phyloP scores from a whole-genome alignment of 1,140 invertebrate genomes.

The Centruroides vittatus region DNA sequence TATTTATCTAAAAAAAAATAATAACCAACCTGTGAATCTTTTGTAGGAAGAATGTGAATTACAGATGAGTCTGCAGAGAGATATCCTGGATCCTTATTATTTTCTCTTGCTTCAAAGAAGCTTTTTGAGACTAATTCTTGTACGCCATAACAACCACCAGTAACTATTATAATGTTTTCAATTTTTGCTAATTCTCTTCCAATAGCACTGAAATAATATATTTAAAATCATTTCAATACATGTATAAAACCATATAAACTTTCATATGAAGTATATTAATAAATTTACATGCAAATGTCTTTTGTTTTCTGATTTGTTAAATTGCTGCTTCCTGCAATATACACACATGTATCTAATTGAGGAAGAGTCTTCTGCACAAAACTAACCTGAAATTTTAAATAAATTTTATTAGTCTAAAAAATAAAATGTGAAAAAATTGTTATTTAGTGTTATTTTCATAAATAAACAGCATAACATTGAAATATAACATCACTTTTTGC shows the following conservation, averaged over 20 bases:
- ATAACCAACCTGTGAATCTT: slow-evolving; percentile 10
- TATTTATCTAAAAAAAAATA: not conserved
- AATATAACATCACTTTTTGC: too few relatives aligned
- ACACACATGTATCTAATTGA: slow-evolving; percentile 23
- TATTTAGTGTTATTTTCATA: too few relatives aligned
- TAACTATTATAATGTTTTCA: slow-evolving; percentile 24
- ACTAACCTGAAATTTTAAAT: slow-evolving; percentile 19
- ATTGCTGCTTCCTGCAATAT: slow-evolving; percentile 24
- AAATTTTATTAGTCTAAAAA: too few relatives aligned
- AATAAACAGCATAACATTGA: too few relatives aligned
- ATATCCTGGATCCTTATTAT: not conserved
- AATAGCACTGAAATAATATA: slow-evolving; percentile 20
- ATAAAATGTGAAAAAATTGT: too few relatives aligned
- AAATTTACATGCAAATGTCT: slow-evolving; percentile 23
- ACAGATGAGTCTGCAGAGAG: slow-evolving; percentile 10
- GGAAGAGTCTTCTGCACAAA: slow-evolving; percentile 21
- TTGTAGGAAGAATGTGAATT: slow-evolving; percentile 20
- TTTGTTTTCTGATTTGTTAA: slow-evolving; percentile 10
- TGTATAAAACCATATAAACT: too few relatives aligned
- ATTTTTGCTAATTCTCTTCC: slow-evolving; percentile 26
- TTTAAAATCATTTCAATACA: too few relatives aligned
- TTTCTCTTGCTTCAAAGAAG: slow-evolving; percentile 19
- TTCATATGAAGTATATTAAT: not conserved
- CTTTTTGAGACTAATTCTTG: slow-evolving; percentile 22
- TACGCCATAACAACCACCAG: slow-evolving; percentile 28